Conservation (phyloP, 2,113 vertebrate genomes). For the Chaetodon auriga region DNA sequence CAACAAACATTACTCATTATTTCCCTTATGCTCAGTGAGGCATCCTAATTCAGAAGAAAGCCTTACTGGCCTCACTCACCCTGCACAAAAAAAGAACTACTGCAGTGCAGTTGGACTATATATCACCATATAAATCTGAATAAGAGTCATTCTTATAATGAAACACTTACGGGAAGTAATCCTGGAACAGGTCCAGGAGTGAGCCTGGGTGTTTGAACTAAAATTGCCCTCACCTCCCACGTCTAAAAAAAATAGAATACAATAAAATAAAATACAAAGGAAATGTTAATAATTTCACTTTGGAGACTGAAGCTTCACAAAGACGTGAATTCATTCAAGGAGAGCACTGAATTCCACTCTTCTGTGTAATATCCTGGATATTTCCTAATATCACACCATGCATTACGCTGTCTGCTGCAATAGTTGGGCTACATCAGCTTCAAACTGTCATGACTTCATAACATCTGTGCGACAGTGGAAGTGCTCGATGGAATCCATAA, state of each 20-base stretch:
- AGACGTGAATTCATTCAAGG: not conserved
- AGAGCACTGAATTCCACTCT: slow-evolving; percentile 6
- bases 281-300: slow-evolving; percentile 23
- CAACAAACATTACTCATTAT: not conserved
- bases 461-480: not conserved
- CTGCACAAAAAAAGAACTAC: not conserved
- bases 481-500: slow-evolving; percentile 5
- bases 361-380: slow-evolving; percentile 14
- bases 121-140: not conserved
- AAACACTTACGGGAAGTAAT: slow-evolving; percentile 4
- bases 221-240: not conserved
- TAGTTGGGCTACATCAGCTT: not conserved
- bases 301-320: slow-evolving; percentile 11
- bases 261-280: not conserved
- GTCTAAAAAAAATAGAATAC: not conserved
- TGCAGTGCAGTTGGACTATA: not conserved
- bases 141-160: not conserved
- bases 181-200: not conserved
- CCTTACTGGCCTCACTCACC: not conserved
- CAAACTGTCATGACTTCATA: slow-evolving; percentile 2
- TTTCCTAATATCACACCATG: slow-evolving; percentile 17
- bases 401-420: not conserved
- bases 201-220: not conserved
- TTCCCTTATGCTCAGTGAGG: not conserved
- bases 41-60: not conserved